Evolutionary conservation across 1,140 invertebrate species (phyloP).

Genomic region (Macrocentrus cingulum): DNA sequence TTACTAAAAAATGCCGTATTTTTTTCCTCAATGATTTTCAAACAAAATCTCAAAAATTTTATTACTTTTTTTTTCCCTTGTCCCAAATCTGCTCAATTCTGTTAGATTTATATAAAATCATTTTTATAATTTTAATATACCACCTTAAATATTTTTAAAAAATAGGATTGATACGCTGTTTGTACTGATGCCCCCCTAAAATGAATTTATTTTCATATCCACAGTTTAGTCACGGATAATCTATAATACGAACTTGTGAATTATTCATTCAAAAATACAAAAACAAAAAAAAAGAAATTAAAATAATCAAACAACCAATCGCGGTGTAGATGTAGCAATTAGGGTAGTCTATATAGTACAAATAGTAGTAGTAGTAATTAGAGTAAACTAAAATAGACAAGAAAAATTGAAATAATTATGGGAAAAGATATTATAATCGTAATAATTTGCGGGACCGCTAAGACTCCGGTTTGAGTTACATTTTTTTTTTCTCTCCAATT

Average conservation of each 20-base stretch:
- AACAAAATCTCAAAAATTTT: constrained; percentile 23
- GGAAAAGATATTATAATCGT: constrained; percentile 17
- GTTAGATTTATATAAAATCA: not conserved
- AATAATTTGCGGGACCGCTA: constrained; percentile 5
- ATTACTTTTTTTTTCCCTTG: too few species aligned
- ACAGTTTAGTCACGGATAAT: too few species aligned
- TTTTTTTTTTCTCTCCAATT: not conserved
- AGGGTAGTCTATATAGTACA: constrained; percentile 14
- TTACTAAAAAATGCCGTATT: constrained; percentile 51
- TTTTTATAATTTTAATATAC: not conserved
- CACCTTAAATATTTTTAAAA: not conserved
- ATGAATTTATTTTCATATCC: not conserved
- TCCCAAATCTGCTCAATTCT: too few species aligned
- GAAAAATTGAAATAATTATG: constrained; percentile 21
- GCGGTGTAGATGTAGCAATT: constrained; percentile 13
- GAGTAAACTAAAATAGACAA: constrained; percentile 10
- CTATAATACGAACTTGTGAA: too few species aligned
- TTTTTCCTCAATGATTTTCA: constrained; percentile 33
- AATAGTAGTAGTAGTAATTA: constrained; percentile 18
- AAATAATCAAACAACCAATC: too few species aligned
- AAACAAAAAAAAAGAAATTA: constrained; percentile 8
- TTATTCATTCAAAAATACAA: constrained; percentile 18
- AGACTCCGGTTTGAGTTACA: constrained; percentile 7
- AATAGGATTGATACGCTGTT: not conserved
- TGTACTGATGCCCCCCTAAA: not conserved